A percentile compares a stretch with the other conserved stretches of the same genome.
phyloP scores from a whole-genome alignment of 2,797 vertebrate species.

The Serranus cabrilla region DNA sequence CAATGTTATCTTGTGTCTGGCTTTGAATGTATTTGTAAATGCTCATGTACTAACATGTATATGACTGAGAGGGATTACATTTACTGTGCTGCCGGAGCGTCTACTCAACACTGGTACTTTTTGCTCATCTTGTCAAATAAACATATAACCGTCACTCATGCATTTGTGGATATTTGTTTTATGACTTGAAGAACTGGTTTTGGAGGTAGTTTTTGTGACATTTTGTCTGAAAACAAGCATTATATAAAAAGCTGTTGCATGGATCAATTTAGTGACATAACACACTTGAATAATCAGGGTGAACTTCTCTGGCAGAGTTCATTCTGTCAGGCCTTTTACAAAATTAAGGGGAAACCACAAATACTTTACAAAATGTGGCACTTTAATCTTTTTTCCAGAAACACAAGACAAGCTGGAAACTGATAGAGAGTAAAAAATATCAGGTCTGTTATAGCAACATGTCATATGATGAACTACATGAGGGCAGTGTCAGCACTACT shows the following conservation, averaged over 20 bases:
- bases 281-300: not conserved
- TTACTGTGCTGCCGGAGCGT: conserved; percentile 15
- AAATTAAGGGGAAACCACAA: not conserved
- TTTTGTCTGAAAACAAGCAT: not conserved
- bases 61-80: conserved; percentile 1
- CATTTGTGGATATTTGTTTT: conserved; percentile 13
- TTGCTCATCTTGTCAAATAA: conserved; percentile 48
- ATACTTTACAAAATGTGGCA: not conserved
- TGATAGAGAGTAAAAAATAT: conserved; percentile 4
- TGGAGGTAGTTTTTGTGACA: not conserved
- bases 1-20: not conserved
- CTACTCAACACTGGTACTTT: conserved; percentile 29
- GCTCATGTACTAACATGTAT: not conserved
- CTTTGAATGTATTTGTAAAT: conserved; percentile 28
- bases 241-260: not conserved
- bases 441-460: conserved; percentile 5
- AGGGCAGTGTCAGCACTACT: not conserved
- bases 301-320: not conserved
- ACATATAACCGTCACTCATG: conserved; percentile 1
- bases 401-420: not conserved
- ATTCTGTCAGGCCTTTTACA: not conserved
- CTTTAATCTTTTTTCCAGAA: not conserved
- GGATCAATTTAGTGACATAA: not conserved
- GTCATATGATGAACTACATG: not conserved
- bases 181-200: not conserved